Evolutionary conservation across 1,140 invertebrate genomes (phyloP), one percentile per base, ranked within the genome.

Genomic region (Trichogramma pretiosum): DNA sequence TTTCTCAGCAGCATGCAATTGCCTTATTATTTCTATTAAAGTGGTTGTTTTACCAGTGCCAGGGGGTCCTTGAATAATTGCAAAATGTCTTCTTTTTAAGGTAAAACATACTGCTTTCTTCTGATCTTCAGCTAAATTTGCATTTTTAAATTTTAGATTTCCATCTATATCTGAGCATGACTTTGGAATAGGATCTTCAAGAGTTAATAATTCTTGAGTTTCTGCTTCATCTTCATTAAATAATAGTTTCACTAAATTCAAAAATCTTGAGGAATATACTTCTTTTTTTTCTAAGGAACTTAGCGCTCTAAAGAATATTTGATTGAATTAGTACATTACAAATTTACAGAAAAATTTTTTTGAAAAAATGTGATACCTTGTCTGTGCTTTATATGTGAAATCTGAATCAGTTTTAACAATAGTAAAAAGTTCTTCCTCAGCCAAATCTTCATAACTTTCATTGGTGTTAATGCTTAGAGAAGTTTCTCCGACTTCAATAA

Each of bases 41-140:
- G 79, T 81, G 11, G 79, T 81, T 3, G 81, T 82, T 62, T 83
- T 83, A 14, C 81, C 81, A 11, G 81, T 83, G 26, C 81, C 65
- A 16, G 63, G 62, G 24, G 65, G 65, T 17, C 63, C 65, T 51
- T 67, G 62, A 47, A 81, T 58, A 5, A 65, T 58, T 2, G 60
- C 61, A 36, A 67, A 55, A 55, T 63, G 37, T 74, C 66, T 72
- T 61, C 74, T 69, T 10, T 61, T 56, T n/a, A 82, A 45, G 9
- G 77, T 74, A 74, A 81, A 81, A 46, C 56, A 57, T 9, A 82
- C 76, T 36, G 77, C 77, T 39, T 66, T 64, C 57, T 65, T 65
- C 58, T 82, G 79, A 40, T 76, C 78, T 28, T 65, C 55, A 56
- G 78, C 74, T 30, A 81, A 60, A 18, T 62, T 63, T 14, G 54